Conservation (phyloP, 2,888 invertebrate genomes). For the Caprella mutica region DNA sequence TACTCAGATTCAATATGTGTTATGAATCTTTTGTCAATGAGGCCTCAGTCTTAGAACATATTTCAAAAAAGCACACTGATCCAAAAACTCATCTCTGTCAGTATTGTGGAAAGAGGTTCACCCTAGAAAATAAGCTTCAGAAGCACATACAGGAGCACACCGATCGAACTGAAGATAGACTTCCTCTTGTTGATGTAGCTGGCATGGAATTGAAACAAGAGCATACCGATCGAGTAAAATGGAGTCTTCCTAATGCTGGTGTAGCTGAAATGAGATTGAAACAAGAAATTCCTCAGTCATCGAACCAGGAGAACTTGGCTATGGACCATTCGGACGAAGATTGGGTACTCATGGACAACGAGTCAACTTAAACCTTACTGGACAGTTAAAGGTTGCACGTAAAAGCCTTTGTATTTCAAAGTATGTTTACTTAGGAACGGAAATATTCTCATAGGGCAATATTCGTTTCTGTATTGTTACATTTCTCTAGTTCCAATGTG, state of each 20-base stretch:
- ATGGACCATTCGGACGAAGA: slow-evolving; percentile 32
- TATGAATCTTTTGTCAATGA: slow-evolving; percentile 99
- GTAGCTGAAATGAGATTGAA: slow-evolving; percentile 40
- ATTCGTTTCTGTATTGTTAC: no score
- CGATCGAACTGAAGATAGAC: slow-evolving; percentile 70
- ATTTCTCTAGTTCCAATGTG: no score
- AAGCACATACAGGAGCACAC: slow-evolving; percentile 99
- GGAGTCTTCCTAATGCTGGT: slow-evolving; percentile 37
- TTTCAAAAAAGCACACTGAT: slow-evolving; percentile 98
- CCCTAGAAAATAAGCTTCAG: slow-evolving; percentile 96
- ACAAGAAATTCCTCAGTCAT: slow-evolving; percentile 68
- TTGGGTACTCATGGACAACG: slow-evolving; percentile 37
- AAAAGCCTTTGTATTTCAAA: no score
- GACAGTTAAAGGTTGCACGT: slow-evolving; percentile 17
- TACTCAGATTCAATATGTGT: slow-evolving; percentile 99
- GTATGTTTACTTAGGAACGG: no score
- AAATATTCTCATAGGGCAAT: no score
- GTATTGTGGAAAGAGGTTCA: slow-evolving; percentile 98
- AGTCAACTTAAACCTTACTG: slow-evolving; percentile 38
- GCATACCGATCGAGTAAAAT: no score
- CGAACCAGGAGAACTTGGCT: slow-evolving; percentile 43
- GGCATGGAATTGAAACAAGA: no score
- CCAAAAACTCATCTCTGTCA: slow-evolving; percentile 98
- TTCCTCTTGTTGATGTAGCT: no score
- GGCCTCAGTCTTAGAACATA: slow-evolving; percentile 91